Base-by-base conservation (phyloP, 2,888 invertebrate genomes). In the Phortica magna region DNA sequence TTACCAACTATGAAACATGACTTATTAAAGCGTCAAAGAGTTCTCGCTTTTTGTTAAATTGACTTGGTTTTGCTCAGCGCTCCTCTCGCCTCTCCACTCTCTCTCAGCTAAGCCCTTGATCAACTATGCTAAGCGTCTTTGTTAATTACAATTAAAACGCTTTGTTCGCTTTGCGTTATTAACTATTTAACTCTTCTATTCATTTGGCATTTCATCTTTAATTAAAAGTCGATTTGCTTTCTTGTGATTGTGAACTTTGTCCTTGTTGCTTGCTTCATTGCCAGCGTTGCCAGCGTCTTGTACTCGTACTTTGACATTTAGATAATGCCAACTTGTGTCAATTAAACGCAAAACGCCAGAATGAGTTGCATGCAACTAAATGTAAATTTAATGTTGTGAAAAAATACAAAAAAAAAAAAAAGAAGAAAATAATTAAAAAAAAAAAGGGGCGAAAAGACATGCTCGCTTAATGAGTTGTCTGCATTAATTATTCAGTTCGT, bases 21-120 rank as follows among this genome's bases (percentile, higher is more conserved):
- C 64, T 55, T 55, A 43, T 55, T 41, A 22, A 31, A 55, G 17
- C 19, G 19, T 12, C 55, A 74, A 31, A 88, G 89, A 88, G 88
- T 88, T 88, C 86, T 87, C 82, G 80, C 78, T 76, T 70, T 70
- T 53, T 48, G 48, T 70, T 53, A 10, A 53, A 19, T 53, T 70
- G 6, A 22, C 48, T 70, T 53, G 14, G 17, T 61, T 61, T 61
- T 22, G 10, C 19, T 59, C 57, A 0, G 17, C 19, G 19, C 19
- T 17, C 14, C 10, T 12, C 61, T 7, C 6, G 9, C 22, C 19
- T 61, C 19, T 61, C 6, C 61, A 9, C 10, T 19, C 22, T 19
- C 19, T 61, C 48, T 48, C 2, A 48, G 7, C 48, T n/a, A n/a
- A n/a, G n/a, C n/a, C n/a, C n/a, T n/a, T n/a, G n/a, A 14, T 0